Conservation (phyloP, 2,888 invertebrate genomes). For the Alcis repandata region DNA sequence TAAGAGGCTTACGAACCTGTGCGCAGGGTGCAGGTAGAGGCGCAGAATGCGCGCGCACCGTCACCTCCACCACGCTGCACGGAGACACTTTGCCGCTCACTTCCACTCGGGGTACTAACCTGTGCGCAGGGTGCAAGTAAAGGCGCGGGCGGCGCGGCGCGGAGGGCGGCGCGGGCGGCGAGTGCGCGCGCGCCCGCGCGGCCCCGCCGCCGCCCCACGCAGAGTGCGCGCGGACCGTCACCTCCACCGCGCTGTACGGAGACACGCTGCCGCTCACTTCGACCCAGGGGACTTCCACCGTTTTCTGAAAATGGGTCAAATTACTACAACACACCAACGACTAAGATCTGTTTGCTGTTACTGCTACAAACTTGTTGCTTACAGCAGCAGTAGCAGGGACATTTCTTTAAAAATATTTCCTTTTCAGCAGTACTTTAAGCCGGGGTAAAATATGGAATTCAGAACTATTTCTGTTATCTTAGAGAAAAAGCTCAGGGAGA, state of each 20-base stretch:
- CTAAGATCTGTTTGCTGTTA: no score
- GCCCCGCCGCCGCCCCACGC: conserved; percentile 92
- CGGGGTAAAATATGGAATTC: no score
- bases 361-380: no score
- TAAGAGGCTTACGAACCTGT: no score
- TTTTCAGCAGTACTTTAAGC: no score
- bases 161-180: conserved; percentile 93
- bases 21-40: conserved; percentile 89
- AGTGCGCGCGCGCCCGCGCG: conserved; percentile 87
- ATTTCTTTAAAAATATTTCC: no score
- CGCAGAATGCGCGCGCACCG: conserved; percentile 93
- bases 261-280: conserved; percentile 80
- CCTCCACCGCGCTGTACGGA: conserved; percentile 90
- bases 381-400: no score
- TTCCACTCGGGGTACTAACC: conserved; percentile 74
- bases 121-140: conserved; percentile 85
- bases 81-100: conserved; percentile 86
- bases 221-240: conserved; percentile 93
- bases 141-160: conserved; percentile 91
- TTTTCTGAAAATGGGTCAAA: conserved; percentile 65
- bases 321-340: neutral
- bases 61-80: conserved; percentile 90
- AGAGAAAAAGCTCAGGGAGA: no score
- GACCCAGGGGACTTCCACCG: conserved; percentile 83
- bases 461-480: no score